Evolutionary conservation across 2,797 vertebrate species (phyloP).

Genomic region (Leontopithecus rosalia): DNA sequence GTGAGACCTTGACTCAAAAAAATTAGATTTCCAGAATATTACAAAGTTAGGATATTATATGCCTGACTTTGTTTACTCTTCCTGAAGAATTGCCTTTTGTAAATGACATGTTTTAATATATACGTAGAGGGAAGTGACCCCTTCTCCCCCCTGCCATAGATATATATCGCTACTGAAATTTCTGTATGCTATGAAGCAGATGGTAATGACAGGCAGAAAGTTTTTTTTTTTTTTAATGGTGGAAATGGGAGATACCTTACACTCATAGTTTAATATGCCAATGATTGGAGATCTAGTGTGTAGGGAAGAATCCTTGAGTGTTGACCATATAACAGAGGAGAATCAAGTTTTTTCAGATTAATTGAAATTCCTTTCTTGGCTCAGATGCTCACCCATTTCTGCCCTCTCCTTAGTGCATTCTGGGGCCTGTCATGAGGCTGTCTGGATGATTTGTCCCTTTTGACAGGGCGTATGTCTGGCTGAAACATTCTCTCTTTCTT

Average conservation of each 20-base stretch:
- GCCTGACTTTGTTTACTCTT: neutral
- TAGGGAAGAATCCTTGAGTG: neutral
- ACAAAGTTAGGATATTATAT: neutral
- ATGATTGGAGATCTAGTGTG: neutral
- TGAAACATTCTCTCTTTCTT: neutral
- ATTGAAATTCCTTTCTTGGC: neutral
- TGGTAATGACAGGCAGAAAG: neutral
- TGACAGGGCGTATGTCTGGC: neutral
- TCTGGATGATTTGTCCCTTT: neutral
- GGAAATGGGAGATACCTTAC: neutral
- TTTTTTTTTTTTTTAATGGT: neutral
- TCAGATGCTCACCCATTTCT: neutral
- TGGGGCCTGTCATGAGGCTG: neutral
- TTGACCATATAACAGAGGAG: neutral
- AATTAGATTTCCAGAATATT: neutral
- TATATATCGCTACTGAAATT: neutral
- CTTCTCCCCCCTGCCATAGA: fast-evolving
- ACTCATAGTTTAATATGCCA: neutral
- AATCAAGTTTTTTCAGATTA: neutral
- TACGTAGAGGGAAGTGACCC: neutral
- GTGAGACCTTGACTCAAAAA: neutral
- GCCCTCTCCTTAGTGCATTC: neutral
- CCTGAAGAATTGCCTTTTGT: neutral
- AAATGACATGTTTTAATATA: neutral
- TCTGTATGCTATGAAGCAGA: neutral